Conservation (phyloP, 2,888 invertebrate genomes). For the Parochlus steinenii region DNA sequence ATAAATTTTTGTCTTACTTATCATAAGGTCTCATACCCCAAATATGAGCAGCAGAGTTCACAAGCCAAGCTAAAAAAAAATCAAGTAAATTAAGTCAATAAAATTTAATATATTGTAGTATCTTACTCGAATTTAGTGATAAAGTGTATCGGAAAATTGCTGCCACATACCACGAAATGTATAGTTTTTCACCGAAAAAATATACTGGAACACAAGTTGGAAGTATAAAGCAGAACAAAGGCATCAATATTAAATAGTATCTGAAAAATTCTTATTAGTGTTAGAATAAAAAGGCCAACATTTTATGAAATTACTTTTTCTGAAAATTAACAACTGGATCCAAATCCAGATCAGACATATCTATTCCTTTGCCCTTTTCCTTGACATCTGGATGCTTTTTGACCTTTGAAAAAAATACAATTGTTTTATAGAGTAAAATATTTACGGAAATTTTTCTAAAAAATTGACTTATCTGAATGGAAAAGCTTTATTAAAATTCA, state of each 20-base stretch:
- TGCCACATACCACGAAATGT: conserved; percentile 59
- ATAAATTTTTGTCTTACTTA: conserved; percentile 47
- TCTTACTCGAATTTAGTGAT: conserved; percentile 58
- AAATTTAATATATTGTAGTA: too few relatives aligned
- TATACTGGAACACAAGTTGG: conserved; percentile 63
- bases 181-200: conserved; percentile 56
- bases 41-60: conserved; percentile 86
- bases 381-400: conserved; percentile 84
- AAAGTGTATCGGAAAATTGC: conserved; percentile 60
- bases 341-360: conserved; percentile 70
- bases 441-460: too few relatives aligned
- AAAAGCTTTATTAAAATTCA: too few relatives aligned
- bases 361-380: conserved; percentile 62
- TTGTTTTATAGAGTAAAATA: too few relatives aligned
- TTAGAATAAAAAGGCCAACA: too few relatives aligned
- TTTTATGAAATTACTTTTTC: conserved; percentile 45
- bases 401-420: too few relatives aligned
- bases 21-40: conserved; percentile 87
- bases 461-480: too few relatives aligned
- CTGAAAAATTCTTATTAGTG: too few relatives aligned
- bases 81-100: too few relatives aligned
- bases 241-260: conserved; percentile 54
- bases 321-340: conserved; percentile 80
- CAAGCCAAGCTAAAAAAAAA: conserved; percentile 89
- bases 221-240: conserved; percentile 59